Conservation (phyloP, 23 tunicate genomes). For the Phallusia fumigata region DNA sequence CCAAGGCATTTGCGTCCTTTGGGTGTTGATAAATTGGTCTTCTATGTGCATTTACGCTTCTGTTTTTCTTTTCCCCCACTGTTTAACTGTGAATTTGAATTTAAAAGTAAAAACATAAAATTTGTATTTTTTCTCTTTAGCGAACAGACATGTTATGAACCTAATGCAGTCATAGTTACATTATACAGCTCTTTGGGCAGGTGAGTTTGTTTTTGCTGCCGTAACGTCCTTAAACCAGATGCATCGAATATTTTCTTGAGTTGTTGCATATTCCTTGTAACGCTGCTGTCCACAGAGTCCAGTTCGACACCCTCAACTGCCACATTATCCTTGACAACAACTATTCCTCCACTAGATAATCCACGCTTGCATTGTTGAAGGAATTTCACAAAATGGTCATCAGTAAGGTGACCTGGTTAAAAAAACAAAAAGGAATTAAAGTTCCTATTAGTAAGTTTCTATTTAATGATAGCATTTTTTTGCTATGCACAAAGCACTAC, state of each 20-base stretch:
- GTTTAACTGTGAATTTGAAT: constrained; percentile 2
- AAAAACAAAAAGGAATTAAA: background rate
- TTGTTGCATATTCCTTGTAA: constrained; percentile 57
- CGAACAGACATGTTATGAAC: background rate
- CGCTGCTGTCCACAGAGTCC: constrained; percentile 82
- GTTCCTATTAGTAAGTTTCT: background rate
- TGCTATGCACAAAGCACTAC: background rate
- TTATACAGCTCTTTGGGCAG: constrained; percentile 66
- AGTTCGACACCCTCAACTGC: constrained; percentile 53
- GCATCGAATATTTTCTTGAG: constrained; percentile 20
- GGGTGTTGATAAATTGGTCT: background rate
- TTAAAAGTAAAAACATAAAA: constrained; percentile 3
- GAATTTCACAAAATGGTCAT: constrained; percentile 72
- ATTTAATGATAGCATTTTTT: background rate
- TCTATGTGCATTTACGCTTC: background rate
- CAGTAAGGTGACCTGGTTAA: constrained; percentile 82
- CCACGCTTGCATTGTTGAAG: constrained; percentile 46
- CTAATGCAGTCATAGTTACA: constrained; percentile 71
- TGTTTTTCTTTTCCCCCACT: constrained; percentile 4
- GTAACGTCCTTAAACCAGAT: constrained; percentile 42
- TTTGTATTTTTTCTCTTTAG: background rate
- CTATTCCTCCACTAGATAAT: constrained; percentile 46
- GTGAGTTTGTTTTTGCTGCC: constrained; percentile 56
- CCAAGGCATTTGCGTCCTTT: background rate
- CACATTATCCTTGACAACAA: constrained; percentile 85